phyloP scores from a whole-genome alignment of 2,888 invertebrate genomes.

The Liposcelis brunnea region DNA sequence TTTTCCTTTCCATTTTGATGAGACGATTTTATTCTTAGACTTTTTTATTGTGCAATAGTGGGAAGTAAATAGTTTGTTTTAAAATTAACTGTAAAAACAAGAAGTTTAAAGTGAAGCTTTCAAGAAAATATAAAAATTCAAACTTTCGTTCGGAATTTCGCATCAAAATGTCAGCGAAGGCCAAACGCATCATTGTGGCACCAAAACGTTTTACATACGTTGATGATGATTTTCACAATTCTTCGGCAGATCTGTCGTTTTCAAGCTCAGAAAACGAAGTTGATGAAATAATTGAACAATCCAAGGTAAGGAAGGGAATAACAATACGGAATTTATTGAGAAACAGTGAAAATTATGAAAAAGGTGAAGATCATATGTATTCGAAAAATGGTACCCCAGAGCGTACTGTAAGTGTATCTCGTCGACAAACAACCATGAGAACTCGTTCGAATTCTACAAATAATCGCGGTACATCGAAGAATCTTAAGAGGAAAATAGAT shows the following conservation, averaged over 20 bases:
- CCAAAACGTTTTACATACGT: constrained; percentile 5
- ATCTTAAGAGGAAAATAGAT: too few species aligned
- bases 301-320: neutral
- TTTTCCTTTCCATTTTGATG: too few species aligned
- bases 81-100: neutral
- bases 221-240: neutral
- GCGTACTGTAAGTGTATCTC: too few species aligned
- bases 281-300: neutral
- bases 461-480: neutral
- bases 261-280: neutral
- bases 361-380: constrained; percentile 3
- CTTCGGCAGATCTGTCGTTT: neutral
- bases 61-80: neutral
- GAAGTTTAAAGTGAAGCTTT: neutral
- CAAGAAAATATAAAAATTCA: neutral
- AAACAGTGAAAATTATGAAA: neutral
- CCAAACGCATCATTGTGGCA: neutral
- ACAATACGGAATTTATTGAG: neutral
- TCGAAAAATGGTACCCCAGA: neutral
- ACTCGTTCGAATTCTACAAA: neutral
- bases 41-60: neutral
- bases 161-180: neutral
- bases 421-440: too few species aligned
- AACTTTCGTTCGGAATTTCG: neutral
- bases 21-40: too few species aligned